Percentiles rank a stretch among this genome's conserved stretches.
phyloP scores from a whole-genome alignment of 2,888 invertebrate genomes.

The Drosophila lacicola region DNA sequence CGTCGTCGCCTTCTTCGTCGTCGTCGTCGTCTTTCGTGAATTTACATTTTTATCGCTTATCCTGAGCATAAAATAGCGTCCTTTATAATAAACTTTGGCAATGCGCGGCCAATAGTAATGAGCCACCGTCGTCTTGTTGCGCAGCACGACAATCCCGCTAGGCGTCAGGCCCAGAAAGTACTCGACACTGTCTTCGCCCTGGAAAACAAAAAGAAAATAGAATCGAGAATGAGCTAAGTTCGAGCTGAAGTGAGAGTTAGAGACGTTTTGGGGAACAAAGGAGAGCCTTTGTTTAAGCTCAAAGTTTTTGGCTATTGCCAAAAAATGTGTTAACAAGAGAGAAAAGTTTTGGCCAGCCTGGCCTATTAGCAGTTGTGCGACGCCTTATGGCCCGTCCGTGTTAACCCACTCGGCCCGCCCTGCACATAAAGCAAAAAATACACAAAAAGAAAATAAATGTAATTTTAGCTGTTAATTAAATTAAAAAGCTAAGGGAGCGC shows the following conservation, averaged over 20 bases:
- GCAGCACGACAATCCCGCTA: constrained; percentile 96
- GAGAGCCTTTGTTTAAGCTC: constrained; percentile 43
- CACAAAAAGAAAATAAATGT: constrained; percentile 48
- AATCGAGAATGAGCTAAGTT: constrained; percentile 44
- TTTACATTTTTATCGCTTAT: constrained; percentile 98
- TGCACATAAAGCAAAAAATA: constrained; percentile 25
- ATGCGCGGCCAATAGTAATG: constrained; percentile 99
- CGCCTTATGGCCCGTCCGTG: constrained; percentile 46
- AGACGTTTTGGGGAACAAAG: constrained; percentile 45
- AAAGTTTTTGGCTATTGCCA: constrained; percentile 71
- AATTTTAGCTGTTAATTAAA: constrained; percentile 78
- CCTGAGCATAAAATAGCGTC: constrained; percentile 97
- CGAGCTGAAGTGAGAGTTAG: constrained; percentile 16
- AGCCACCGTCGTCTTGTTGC: constrained; percentile 98
- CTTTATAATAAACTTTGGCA: constrained; percentile 98
- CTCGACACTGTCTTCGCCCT: constrained; percentile 98
- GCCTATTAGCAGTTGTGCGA: constrained; percentile 71
- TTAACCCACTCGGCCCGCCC: constrained; percentile 22
- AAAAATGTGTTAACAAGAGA: constrained; percentile 73
- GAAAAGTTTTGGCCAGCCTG: constrained; percentile 52
- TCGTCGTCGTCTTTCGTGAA: constrained; percentile 47
- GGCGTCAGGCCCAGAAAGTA: constrained; percentile 98
- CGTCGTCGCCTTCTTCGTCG: constrained; percentile 14
- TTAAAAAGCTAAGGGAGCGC: constrained; percentile 55
- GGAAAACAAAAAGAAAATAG: constrained; percentile 65